Evolutionary conservation across 2,888 invertebrate species (phyloP), one percentile per base, ranked within the genome.

Genomic region (Brachycybe producta): DNA sequence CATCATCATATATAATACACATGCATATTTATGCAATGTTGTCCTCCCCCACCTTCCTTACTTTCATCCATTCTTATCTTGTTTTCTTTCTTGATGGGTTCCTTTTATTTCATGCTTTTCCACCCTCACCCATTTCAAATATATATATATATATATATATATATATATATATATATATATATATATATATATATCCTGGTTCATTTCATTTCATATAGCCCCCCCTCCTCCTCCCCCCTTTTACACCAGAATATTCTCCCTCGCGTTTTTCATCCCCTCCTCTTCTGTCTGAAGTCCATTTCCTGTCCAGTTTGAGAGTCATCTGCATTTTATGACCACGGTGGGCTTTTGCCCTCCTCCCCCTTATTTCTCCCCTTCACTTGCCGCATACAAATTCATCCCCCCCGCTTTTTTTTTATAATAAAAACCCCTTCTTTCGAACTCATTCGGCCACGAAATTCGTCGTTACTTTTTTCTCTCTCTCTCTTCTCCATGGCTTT

Each of bases 301-400:
- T 43, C 43, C 43, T 43, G 43, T 43, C 43, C 43, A 43, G 43
- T 27, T n/a, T n/a, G n/a, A n/a, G n/a, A 43, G 43, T 43, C 43
- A 43, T 43, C 43, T 43, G 43, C 43, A 43, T 43, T 43, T 43
- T 43, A 43, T 43, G 43, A 30, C 27, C 28, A 21, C 30, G n/a
- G 43, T 21, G 21, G 43, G 8, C 32, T n/a, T 11, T 30, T 30
- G n/a, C 32, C 32, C 32, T n/a, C 32, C n/a, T n/a, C 32, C 32
- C 8, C n/a, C 8, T n/a, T 30, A 30, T 11, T 30, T 30, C 32
- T 15, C 43, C 19, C 43, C 28, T 26, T 41, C 24, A 8, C 13
- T 41, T 40, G 17, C 40, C 32, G 8, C 32, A 30, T 30, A 8
- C 32, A 11, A n/a, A n/a, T n/a, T 30, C 15, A 40, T 40, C 40